These are phyloP conservation scores for Azorinus chamasolen DNA, from an alignment of 2,888 invertebrate genomes.

Conservation along the genomic window DNA sequence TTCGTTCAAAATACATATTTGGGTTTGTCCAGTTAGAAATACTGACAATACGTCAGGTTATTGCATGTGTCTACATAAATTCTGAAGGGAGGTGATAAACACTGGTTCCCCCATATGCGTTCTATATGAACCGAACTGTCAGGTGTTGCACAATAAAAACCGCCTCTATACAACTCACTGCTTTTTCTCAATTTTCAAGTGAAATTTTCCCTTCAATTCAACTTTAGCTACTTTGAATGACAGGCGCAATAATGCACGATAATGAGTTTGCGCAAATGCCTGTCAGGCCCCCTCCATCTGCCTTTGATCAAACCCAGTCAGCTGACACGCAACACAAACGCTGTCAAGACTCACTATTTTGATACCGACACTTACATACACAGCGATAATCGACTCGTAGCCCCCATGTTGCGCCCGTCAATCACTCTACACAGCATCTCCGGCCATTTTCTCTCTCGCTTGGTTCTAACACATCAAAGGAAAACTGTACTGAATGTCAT, in stretches of 20 bases:
- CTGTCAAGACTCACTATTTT: background rate
- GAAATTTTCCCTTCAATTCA: background rate
- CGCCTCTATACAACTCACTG: too few relatives aligned
- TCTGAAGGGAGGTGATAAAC: too few relatives aligned
- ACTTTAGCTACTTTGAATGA: slow-evolving; percentile 14
- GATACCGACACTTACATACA: slow-evolving; percentile 50
- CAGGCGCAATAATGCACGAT: slow-evolving; percentile 26
- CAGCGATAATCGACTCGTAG: slow-evolving; percentile 45
- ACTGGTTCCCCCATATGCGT: too few relatives aligned
- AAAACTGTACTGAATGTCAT: background rate
- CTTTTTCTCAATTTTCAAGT: too few relatives aligned
- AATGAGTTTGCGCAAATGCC: slow-evolving; percentile 35
- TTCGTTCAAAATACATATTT: too few relatives aligned
- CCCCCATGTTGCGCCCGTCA: slow-evolving; percentile 47
- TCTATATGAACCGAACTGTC: too few relatives aligned
- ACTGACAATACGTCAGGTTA: too few relatives aligned
- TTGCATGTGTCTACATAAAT: too few relatives aligned
- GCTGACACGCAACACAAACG: slow-evolving; percentile 21
- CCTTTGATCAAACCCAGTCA: slow-evolving; percentile 32
- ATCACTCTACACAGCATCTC: slow-evolving; percentile 36
- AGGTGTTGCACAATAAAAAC: too few relatives aligned
- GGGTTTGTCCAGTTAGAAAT: too few relatives aligned
- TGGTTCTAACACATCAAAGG: background rate
- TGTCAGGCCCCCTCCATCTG: slow-evolving; percentile 23
- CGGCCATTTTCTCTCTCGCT: too few relatives aligned